A percentile compares a stretch with the other conserved stretches of the same genome.
phyloP scores from a whole-genome alignment of 1,140 invertebrate genomes.

The Dufourea novaeangliae region DNA sequence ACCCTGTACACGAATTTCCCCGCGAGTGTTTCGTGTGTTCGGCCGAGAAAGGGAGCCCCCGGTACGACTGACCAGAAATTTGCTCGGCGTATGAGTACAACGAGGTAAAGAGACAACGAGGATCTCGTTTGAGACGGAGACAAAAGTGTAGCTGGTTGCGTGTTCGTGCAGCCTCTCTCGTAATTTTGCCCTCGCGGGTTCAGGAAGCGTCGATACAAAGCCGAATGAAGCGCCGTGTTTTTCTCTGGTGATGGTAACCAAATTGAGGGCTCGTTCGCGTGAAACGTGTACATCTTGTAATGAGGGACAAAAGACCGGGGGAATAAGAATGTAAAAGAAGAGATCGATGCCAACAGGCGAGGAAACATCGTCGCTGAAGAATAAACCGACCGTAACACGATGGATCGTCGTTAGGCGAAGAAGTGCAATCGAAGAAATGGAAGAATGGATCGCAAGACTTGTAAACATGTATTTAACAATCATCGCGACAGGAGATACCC shows the following conservation, averaged over 20 bases:
- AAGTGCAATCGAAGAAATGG: too few relatives aligned
- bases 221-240: background rate
- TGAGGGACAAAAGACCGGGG: background rate
- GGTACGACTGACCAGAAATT: slow-evolving; percentile 27
- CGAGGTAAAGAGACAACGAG: slow-evolving; percentile 46
- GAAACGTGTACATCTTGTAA: background rate
- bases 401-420: too few relatives aligned
- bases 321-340: background rate
- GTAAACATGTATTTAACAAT: too few relatives aligned
- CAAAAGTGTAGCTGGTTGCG: slow-evolving; percentile 18
- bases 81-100: background rate
- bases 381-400: slow-evolving; percentile 10
- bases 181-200: slow-evolving; percentile 19
- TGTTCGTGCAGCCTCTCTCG: slow-evolving; percentile 4
- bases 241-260: background rate
- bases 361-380: background rate
- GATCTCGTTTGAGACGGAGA: slow-evolving; percentile 45
- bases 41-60: background rate
- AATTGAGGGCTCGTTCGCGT: slow-evolving; percentile 26
- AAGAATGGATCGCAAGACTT: too few relatives aligned
- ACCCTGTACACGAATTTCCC: too few relatives aligned
- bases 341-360: background rate
- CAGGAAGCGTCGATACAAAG: slow-evolving; percentile 28
- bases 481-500: too few relatives aligned
- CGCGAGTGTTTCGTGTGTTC: too few relatives aligned